Evolutionary conservation across 1,140 invertebrate genomes (phyloP).

Genomic region (Drosophila kepulauana): DNA sequence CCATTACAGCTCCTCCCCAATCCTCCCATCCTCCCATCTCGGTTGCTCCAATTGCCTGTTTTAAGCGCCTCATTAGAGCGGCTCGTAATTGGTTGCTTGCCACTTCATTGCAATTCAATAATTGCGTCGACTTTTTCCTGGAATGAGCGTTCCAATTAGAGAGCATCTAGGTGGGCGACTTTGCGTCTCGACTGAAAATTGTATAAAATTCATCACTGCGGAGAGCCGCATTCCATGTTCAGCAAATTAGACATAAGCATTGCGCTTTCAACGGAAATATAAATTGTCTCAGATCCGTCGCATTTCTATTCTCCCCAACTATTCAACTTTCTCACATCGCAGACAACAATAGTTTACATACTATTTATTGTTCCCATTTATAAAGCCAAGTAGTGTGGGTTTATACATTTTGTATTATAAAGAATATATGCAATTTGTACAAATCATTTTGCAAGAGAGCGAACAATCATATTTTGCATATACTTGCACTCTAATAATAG

Average conservation of each 20-base stretch:
- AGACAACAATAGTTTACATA: background rate
- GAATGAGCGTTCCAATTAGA: constrained; percentile 5
- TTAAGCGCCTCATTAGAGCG: constrained; percentile 8
- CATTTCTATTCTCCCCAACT: background rate
- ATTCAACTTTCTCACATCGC: background rate
- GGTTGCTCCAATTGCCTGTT: background rate
- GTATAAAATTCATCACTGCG: too few relatives aligned
- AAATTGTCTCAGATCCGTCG: constrained; percentile 8
- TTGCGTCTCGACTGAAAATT: background rate
- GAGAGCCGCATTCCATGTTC: too few relatives aligned
- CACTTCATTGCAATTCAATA: constrained; percentile 15
- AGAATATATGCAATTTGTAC: too few relatives aligned
- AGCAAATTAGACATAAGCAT: background rate
- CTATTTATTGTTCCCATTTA: background rate
- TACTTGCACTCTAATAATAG: too few relatives aligned
- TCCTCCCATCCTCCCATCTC: background rate
- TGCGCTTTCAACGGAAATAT: constrained; percentile 6
- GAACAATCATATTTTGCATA: too few relatives aligned
- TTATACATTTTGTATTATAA: too few relatives aligned
- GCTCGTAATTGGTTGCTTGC: constrained; percentile 14
- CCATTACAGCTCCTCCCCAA: too few relatives aligned
- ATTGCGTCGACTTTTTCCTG: background rate
- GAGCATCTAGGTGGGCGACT: constrained; percentile 2
- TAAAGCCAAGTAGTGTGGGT: background rate
- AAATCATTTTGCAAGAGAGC: too few relatives aligned